A percentile compares a stretch with the other conserved stretches of the same genome.
These are phyloP conservation scores for Tuberolachnus salignus DNA, from an alignment of 2,888 invertebrate genomes.

Conservation along the genomic window DNA sequence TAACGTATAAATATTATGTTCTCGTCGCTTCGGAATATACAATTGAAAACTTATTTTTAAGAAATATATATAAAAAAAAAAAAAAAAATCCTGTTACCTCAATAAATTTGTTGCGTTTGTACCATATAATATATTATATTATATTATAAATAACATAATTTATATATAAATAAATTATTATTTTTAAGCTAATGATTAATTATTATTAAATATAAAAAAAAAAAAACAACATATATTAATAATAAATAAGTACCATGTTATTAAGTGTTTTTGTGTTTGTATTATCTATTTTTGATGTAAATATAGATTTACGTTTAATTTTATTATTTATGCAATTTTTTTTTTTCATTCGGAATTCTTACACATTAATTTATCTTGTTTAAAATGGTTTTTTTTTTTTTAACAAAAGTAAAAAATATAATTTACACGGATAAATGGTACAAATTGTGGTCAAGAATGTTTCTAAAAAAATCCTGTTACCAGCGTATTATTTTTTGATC, in stretches of 20 bases:
- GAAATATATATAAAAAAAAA: constrained; percentile 48
- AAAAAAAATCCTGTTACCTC: constrained; percentile 55
- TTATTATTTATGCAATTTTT: constrained; percentile 55
- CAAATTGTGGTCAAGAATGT: constrained; percentile 41
- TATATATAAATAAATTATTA: neutral
- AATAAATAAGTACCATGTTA: constrained; percentile 50
- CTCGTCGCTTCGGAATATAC: constrained; percentile 36
- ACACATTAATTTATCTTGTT: constrained; percentile 32
- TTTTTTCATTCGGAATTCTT: constrained; percentile 28
- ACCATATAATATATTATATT: constrained; percentile 48
- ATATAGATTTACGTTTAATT: constrained; percentile 55
- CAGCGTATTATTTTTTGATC: constrained; percentile 46
- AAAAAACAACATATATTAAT: neutral
- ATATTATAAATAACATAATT: constrained; percentile 45
- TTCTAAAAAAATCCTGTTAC: constrained; percentile 48
- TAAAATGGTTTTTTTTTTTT: neutral
- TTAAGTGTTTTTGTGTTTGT: constrained; percentile 57
- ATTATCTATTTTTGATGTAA: constrained; percentile 57
- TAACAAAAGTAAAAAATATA: constrained; percentile 16
- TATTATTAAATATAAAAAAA: constrained; percentile 40
- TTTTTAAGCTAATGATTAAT: constrained; percentile 40
- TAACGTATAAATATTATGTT: constrained; percentile 33
- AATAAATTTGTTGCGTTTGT: constrained; percentile 56
- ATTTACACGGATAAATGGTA: constrained; percentile 38
- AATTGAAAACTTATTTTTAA: constrained; percentile 51